Evolutionary conservation across 2,888 invertebrate genomes (phyloP).

Genomic region (Leptinotarsa tumamoca): DNA sequence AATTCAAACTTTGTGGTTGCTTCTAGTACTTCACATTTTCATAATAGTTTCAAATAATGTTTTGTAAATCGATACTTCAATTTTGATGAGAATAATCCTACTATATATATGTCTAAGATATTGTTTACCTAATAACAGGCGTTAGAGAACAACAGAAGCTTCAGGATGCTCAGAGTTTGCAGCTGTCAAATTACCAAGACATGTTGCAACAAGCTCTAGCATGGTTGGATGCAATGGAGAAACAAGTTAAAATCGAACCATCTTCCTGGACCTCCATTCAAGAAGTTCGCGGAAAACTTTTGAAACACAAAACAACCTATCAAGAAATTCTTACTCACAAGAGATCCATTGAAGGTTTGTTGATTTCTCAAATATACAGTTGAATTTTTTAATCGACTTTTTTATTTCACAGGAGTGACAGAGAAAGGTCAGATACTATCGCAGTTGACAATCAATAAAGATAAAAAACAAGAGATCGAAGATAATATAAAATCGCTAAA

Average conservation of each 20-base stretch:
- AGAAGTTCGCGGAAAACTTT: conserved; percentile 85
- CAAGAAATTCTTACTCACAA: conserved; percentile 94
- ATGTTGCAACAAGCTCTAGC: conserved; percentile 82
- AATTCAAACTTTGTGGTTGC: no score
- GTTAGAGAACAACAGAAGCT: conserved; percentile 87
- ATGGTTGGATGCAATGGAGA: conserved; percentile 91
- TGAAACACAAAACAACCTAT: conserved; percentile 86
- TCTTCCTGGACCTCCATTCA: conserved; percentile 82
- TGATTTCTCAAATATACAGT: neutral
- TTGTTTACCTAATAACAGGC: conserved; percentile 48
- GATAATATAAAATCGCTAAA: conserved; percentile 80
- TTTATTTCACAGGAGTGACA: conserved; percentile 71
- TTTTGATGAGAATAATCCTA: no score
- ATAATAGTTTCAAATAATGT: no score
- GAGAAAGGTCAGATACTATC: conserved; percentile 85
- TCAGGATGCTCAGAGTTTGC: conserved; percentile 84
- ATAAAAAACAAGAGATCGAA: conserved; percentile 74
- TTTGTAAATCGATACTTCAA: no score
- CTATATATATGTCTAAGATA: no score
- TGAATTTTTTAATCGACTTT: neutral
- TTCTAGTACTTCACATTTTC: no score
- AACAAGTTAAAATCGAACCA: conserved; percentile 79
- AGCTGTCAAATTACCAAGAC: conserved; percentile 88
- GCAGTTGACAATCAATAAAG: conserved; percentile 71
- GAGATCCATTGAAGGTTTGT: conserved; percentile 81